These are phyloP conservation scores for Limnothrissa miodon DNA, from an alignment of 2,113 vertebrate species.

Conservation along the genomic window DNA sequence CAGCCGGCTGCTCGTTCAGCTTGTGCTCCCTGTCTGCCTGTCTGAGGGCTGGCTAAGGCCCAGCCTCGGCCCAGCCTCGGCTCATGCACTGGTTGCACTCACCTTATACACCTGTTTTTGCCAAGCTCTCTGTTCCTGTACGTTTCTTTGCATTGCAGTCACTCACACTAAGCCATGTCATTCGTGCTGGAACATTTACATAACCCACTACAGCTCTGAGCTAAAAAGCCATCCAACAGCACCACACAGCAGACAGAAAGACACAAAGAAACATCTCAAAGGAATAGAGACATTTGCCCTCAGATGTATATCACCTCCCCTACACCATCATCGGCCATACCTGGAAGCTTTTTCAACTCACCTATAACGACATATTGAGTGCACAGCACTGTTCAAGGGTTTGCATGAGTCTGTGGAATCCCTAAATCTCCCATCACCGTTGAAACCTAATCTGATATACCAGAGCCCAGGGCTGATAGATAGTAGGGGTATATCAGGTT, in stretches of 20 bases:
- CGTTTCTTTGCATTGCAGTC: not conserved
- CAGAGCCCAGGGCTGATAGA: not conserved
- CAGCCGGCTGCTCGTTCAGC: constrained; percentile 85
- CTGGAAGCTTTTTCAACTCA: no score
- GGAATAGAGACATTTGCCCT: not conserved
- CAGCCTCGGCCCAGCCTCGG: constrained; percentile 73
- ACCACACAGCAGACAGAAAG: not conserved
- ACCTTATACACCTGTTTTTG: constrained; percentile 33
- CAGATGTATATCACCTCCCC: not conserved
- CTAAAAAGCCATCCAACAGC: not conserved
- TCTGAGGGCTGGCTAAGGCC: constrained; percentile 73
- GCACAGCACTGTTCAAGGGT: not conserved
- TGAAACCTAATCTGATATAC: not conserved
- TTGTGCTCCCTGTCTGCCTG: constrained; percentile 79
- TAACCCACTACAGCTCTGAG: not conserved
- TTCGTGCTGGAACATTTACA: not conserved
- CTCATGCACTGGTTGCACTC: constrained; percentile 77
- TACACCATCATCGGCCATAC: not conserved
- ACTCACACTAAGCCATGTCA: not conserved
- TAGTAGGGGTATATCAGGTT: not conserved
- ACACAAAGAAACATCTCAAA: not conserved
- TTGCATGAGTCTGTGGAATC: not conserved
- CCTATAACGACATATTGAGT: no score
- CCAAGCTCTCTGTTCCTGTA: not conserved
- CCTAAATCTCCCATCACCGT: not conserved